These are phyloP conservation scores for Drosophila nigricruria DNA, from an alignment of 2,888 invertebrate genomes.

Conservation along the genomic window DNA sequence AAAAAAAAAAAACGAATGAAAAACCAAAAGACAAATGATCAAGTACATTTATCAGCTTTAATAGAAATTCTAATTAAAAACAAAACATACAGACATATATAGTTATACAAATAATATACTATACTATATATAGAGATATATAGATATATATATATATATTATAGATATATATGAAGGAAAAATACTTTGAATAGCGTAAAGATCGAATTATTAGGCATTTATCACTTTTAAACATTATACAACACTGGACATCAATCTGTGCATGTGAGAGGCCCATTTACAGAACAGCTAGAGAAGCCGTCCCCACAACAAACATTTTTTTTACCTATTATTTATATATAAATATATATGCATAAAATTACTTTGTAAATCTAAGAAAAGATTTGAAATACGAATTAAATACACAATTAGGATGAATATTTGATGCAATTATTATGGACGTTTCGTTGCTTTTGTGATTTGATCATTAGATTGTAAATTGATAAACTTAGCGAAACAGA, in stretches of 20 bases:
- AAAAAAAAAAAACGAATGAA: conserved; percentile 10
- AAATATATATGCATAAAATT: conserved; percentile 22
- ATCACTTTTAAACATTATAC: conserved; percentile 59
- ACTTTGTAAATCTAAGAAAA: conserved; percentile 35
- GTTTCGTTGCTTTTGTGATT: conserved; percentile 18
- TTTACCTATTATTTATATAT: conserved; percentile 9
- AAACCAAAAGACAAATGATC: conserved; percentile 55
- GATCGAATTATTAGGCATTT: conserved; percentile 72
- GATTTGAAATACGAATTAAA: conserved; percentile 23
- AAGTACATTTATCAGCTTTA: conserved; percentile 76
- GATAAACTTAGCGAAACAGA: conserved; percentile 47
- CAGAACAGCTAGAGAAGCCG: conserved; percentile 34
- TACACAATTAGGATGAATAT: conserved; percentile 30
- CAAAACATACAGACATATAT: conserved; percentile 21
- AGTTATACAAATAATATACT: conserved; percentile 27
- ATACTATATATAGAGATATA: conserved; percentile 27
- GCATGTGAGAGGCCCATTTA: conserved; percentile 30
- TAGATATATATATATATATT: conserved; percentile 42
- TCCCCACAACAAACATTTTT: conserved; percentile 14
- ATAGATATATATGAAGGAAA: conserved; percentile 29
- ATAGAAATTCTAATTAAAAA: conserved; percentile 66
- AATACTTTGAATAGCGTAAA: conserved; percentile 52
- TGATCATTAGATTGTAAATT: conserved; percentile 42
- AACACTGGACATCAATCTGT: conserved; percentile 37
- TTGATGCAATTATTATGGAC: conserved; percentile 17